A percentile compares a stretch with the other conserved stretches of the same genome.
phyloP scores from a whole-genome alignment of 2,888 invertebrate species.

The Agonopterix subpropinquella region DNA sequence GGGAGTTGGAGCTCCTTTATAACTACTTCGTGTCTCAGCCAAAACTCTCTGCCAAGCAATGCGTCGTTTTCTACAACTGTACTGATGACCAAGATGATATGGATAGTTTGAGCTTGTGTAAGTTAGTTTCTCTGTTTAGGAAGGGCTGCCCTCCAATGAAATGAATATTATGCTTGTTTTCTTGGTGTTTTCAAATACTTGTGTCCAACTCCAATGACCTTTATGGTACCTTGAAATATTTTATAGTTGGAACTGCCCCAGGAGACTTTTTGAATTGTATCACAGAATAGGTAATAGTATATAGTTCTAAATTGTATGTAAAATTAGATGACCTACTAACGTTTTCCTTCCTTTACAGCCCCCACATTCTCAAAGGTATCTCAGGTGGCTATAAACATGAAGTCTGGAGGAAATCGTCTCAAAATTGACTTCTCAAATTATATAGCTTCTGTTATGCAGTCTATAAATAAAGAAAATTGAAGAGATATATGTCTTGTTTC shows the following conservation, averaged over 20 bases:
- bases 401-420: conserved; percentile 74
- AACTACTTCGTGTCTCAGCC: conserved; percentile 82
- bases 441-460: conserved; percentile 56
- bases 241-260: too few relatives aligned
- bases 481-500: background rate
- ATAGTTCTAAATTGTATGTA: too few relatives aligned
- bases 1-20: conserved; percentile 78
- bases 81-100: conserved; percentile 62
- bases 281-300: too few relatives aligned
- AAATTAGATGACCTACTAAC: too few relatives aligned
- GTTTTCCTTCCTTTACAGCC: conserved; percentile 55
- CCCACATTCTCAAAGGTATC: conserved; percentile 76
- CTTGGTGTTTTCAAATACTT: too few relatives aligned
- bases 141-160: too few relatives aligned
- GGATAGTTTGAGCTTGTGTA: conserved; percentile 68
- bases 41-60: conserved; percentile 78
- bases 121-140: conserved; percentile 28
- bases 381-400: conserved; percentile 74
- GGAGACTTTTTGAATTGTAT: too few relatives aligned
- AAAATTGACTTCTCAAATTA: conserved; percentile 75
- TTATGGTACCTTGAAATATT: too few relatives aligned
- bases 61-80: conserved; percentile 77
- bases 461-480: conserved; percentile 47
- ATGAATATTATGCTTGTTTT: background rate
- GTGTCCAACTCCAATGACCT: background rate